Evolutionary conservation across 2,888 invertebrate genomes (phyloP).

Genomic region (Drymonia ruficornis): DNA sequence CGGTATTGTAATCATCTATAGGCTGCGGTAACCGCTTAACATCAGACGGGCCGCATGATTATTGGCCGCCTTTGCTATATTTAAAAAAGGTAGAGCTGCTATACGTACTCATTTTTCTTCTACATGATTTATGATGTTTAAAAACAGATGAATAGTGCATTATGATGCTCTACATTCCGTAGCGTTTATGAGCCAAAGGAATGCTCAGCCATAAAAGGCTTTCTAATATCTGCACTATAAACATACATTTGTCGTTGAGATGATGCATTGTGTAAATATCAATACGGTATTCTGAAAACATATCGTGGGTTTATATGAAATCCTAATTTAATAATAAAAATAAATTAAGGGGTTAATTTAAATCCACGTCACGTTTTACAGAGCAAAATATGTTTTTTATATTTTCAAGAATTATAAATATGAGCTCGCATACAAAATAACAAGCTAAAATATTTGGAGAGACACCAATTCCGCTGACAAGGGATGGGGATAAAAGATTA

Average conservation of each 20-base stretch:
- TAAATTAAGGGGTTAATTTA: too few relatives aligned
- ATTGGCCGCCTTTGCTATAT: too few relatives aligned
- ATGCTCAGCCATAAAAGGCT: background rate
- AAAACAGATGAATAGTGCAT: background rate
- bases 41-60: too few relatives aligned
- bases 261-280: background rate
- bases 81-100: too few relatives aligned
- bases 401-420: too few relatives aligned
- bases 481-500: conserved; percentile 21
- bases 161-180: conserved; percentile 9
- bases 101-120: background rate
- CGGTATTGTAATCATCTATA: too few relatives aligned
- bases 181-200: conserved; percentile 8
- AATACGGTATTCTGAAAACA: background rate
- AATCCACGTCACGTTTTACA: too few relatives aligned
- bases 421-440: conserved; percentile 14
- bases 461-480: conserved; percentile 24
- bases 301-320: too few relatives aligned
- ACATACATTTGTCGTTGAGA: background rate
- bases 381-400: too few relatives aligned
- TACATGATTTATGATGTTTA: background rate
- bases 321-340: too few relatives aligned
- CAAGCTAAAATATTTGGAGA: conserved; percentile 22
- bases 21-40: too few relatives aligned
- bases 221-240: background rate